These are phyloP conservation scores for Lamprologus tigripictilis DNA, from an alignment of 2,113 vertebrate species.

Conservation along the genomic window DNA sequence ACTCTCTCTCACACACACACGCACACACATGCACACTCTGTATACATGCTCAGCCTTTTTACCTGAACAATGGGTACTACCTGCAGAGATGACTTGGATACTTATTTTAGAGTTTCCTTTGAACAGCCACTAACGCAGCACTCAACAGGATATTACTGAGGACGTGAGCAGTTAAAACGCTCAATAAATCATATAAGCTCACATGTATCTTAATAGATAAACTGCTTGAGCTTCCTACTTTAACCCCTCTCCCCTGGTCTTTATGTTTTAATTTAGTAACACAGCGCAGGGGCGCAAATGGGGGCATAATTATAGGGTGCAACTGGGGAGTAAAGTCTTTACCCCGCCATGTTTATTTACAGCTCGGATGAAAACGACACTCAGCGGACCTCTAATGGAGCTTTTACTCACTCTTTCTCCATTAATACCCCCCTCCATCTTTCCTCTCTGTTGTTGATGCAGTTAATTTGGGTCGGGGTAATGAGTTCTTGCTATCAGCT, in stretches of 20 bases:
- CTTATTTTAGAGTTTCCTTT: neutral
- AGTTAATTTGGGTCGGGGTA: conserved; percentile 25
- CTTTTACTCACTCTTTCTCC: neutral
- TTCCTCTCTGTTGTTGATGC: neutral
- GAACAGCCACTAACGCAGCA: neutral
- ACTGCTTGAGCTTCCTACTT: neutral
- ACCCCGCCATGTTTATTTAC: conserved; percentile 28
- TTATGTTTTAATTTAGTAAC: conserved; percentile 17
- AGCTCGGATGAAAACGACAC: conserved; percentile 21
- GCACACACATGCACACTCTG: neutral
- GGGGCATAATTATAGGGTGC: conserved; percentile 14
- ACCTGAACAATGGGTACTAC: neutral
- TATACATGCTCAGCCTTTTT: neutral
- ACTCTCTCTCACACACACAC: no score
- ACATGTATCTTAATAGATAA: neutral
- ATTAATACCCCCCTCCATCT: neutral
- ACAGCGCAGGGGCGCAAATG: neutral
- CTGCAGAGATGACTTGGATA: neutral
- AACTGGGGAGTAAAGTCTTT: conserved; percentile 24
- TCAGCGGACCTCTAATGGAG: conserved; percentile 21
- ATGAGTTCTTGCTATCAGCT: conserved; percentile 28
- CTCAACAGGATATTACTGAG: neutral
- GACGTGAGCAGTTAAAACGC: neutral
- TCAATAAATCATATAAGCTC: conserved; percentile 7
- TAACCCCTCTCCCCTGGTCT: neutral